A percentile compares a stretch with the other conserved stretches of the same genome.
Conservation (phyloP, 2,113 vertebrate genomes). For the Hylia prasina region DNA sequence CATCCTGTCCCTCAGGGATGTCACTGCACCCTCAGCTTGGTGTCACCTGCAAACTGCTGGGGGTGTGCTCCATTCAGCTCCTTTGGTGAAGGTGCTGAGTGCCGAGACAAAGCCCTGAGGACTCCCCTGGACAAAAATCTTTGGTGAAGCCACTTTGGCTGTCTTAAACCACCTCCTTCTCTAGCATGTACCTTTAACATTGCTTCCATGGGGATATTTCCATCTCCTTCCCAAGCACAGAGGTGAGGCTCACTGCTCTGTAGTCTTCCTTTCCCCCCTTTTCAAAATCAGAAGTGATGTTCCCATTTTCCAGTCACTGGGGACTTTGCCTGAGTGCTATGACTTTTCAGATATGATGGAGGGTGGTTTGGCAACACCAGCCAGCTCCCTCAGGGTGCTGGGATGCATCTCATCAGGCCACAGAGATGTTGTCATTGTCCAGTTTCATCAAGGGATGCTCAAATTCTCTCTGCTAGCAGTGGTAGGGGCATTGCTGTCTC, state of each 20-base stretch:
- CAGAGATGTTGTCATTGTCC: background rate
- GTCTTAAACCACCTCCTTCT: background rate
- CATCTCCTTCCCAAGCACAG: background rate
- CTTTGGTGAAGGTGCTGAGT: too few relatives aligned
- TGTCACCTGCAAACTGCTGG: background rate
- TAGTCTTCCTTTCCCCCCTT: background rate
- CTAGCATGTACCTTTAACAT: background rate
- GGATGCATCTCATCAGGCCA: background rate
- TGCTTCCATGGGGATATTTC: background rate
- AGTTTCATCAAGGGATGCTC: background rate
- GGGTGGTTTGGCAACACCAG: background rate
- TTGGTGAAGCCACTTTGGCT: background rate
- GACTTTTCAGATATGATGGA: too few relatives aligned
- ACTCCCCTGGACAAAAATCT: background rate
- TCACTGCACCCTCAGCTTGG: background rate
- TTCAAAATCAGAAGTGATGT: background rate
- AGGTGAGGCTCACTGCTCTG: background rate
- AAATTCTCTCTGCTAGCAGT: background rate
- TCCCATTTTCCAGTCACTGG: background rate
- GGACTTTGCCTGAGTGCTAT: too few relatives aligned
- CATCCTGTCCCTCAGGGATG: background rate
- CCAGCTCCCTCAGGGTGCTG: background rate
- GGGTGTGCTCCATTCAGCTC: background rate
- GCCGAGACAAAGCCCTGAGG: background rate
- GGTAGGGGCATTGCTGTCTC: background rate